Evolutionary conservation across 2,113 vertebrate species (phyloP), one percentile per base, ranked within the genome.

Genomic region (Thymallus thymallus): DNA sequence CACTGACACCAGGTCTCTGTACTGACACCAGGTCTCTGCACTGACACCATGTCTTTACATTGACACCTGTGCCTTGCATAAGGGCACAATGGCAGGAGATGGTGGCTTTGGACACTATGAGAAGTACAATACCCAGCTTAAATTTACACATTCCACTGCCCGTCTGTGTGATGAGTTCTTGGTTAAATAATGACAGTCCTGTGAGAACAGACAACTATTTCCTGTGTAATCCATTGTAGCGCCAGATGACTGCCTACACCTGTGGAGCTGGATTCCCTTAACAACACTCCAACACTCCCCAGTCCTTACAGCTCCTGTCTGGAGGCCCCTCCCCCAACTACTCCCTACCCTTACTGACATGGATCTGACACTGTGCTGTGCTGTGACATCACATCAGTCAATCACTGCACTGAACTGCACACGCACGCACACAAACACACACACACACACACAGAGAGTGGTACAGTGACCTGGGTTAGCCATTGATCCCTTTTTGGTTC

Each of bases 231-330:
- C 26, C 64, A 35, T 2, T 14, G 64, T 66, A 72, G 58, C 65
- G 6, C 30, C 45, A 62, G 65, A 46, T 70, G 79, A 84, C 76
- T 30, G 41, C 69, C 64, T 66, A 51, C 74, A 77, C 76, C 60
- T 26, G 79, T 77, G 70, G 71, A 81, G 79, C 61, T 75, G 74
- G 79, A 81, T 77, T 41, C 74, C 58, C 70, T 71, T 73, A 60
- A n/a, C 56, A 62, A 51, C 48, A 18, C 48, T 51, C 66, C 56
- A 66, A n/a, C 73, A 46, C 23, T 60, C 46, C 23, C 24, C 41
- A n/a, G 20, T 13, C 63, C 35, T 69, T 23, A 58, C 66, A 41
- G 30, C 51, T 6, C 24, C 32, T 60, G 70, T 72, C 46, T 41
- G 35, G 35, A 41, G 74, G 67, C 41, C 48, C 76, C 51, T 76